Evolutionary conservation across 2,888 invertebrate genomes (phyloP).

Genomic region (Macaria notata): DNA sequence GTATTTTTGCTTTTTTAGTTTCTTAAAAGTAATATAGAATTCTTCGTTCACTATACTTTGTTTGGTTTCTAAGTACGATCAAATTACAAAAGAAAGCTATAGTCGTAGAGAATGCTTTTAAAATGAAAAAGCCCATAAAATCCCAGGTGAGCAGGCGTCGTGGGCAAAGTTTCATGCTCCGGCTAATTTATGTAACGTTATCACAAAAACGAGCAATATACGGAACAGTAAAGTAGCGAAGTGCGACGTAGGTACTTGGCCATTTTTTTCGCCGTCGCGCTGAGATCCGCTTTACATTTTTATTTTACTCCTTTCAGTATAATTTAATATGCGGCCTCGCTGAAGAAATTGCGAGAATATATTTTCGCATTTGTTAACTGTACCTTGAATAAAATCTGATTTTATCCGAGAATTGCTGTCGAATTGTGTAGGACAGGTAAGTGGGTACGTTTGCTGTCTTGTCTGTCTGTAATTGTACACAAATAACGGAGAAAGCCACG

Average conservation of each 20-base stretch:
- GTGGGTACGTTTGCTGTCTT: conserved; percentile 28
- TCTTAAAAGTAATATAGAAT: too few species aligned
- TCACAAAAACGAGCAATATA: conserved; percentile 35
- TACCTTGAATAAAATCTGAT: conserved; percentile 60
- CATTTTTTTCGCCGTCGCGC: conserved; percentile 53
- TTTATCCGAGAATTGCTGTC: conserved; percentile 49
- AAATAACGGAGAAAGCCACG: too few species aligned
- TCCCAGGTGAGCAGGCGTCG: conserved; percentile 3
- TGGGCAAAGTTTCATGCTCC: conserved; percentile 9
- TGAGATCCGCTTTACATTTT: conserved; percentile 68
- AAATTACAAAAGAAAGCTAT: too few species aligned
- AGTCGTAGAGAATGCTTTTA: too few species aligned
- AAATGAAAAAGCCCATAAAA: conserved; percentile 7
- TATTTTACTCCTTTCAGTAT: conserved; percentile 71
- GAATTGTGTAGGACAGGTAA: conserved; percentile 45
- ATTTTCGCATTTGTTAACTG: conserved; percentile 67
- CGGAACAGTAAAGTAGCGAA: conserved; percentile 32
- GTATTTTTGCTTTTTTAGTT: too few species aligned
- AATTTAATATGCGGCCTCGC: conserved; percentile 72
- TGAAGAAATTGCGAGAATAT: conserved; percentile 66
- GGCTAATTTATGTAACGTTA: conserved; percentile 32
- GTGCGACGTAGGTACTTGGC: conserved; percentile 38
- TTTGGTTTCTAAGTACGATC: too few species aligned
- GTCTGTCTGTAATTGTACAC: conserved; percentile 27
- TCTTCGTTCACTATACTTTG: too few species aligned